phyloP scores from a whole-genome alignment of 2,888 invertebrate species.

The Drosophila mettleri region DNA sequence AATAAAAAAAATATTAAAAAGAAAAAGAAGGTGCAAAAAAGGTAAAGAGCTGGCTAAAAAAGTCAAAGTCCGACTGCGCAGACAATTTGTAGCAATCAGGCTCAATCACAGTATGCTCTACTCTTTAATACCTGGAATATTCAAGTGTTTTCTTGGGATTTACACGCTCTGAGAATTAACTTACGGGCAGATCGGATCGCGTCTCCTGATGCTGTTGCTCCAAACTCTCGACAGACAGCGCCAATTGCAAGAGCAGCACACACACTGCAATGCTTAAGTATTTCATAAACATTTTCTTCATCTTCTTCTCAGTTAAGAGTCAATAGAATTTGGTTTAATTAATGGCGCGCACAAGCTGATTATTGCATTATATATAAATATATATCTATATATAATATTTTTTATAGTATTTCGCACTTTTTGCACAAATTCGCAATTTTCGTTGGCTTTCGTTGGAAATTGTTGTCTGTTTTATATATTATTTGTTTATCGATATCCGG shows the following conservation, averaged over 20 bases:
- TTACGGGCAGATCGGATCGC: conserved; percentile 73
- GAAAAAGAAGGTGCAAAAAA: conserved; percentile 6
- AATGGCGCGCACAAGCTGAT: conserved; percentile 14
- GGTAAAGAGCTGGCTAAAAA: background rate
- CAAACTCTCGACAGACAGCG: conserved; percentile 36
- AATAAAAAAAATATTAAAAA: background rate
- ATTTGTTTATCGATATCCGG: conserved; percentile 54
- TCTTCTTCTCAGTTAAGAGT: background rate
- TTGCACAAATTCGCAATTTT: conserved; percentile 63
- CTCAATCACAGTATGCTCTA: conserved; percentile 37
- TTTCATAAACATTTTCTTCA: conserved; percentile 61
- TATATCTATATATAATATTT: conserved; percentile 10
- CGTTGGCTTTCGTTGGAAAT: conserved; percentile 29
- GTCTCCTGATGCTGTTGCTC: conserved; percentile 26
- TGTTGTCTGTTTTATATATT: conserved; percentile 45
- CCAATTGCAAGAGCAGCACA: conserved; percentile 48
- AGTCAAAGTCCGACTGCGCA: conserved; percentile 49
- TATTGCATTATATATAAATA: conserved; percentile 32
- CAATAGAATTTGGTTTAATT: conserved; percentile 11
- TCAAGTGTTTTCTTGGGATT: conserved; percentile 84
- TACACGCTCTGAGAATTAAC: conserved; percentile 38
- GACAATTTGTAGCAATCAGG: conserved; percentile 74
- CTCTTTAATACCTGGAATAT: conserved; percentile 82
- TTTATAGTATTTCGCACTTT: conserved; percentile 7
- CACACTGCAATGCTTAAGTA: conserved; percentile 49